Conservation (phyloP, 2,888 invertebrate genomes). For the Xestia rhomboidea region DNA sequence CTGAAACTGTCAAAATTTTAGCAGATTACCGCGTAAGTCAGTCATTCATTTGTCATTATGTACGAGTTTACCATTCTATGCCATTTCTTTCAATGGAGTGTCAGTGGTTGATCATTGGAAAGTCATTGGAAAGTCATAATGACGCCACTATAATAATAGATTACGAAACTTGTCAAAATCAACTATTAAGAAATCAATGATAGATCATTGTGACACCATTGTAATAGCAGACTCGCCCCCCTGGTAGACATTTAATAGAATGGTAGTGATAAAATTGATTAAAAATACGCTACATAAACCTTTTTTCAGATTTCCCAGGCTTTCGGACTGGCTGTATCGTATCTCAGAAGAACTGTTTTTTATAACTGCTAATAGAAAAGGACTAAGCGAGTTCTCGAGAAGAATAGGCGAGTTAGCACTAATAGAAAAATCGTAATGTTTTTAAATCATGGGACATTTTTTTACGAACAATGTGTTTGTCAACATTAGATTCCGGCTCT, state of each 20-base stretch:
- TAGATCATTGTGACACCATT: too few relatives aligned
- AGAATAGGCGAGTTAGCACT: slow-evolving; percentile 83
- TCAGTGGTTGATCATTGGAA: too few relatives aligned
- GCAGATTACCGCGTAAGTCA: too few relatives aligned
- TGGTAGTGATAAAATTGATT: not conserved
- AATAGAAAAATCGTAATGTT: slow-evolving; percentile 69
- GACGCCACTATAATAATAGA: too few relatives aligned
- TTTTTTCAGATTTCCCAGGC: slow-evolving; percentile 75
- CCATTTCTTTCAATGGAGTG: too few relatives aligned
- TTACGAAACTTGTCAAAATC: too few relatives aligned
- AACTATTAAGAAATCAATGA: too few relatives aligned
- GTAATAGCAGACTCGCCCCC: too few relatives aligned
- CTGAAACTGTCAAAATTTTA: too few relatives aligned
- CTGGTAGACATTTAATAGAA: not conserved
- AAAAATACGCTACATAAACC: not conserved
- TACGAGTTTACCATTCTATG: too few relatives aligned
- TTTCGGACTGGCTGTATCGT: slow-evolving; percentile 77
- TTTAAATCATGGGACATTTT: slow-evolving; percentile 50
- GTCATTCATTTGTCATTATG: too few relatives aligned
- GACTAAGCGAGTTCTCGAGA: slow-evolving; percentile 80
- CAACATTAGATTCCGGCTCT: slow-evolving; percentile 76
- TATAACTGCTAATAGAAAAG: slow-evolving; percentile 80
- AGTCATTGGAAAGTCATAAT: too few relatives aligned
- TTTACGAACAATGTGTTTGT: slow-evolving; percentile 71
- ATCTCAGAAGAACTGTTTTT: slow-evolving; percentile 79